Percentiles rank a stretch among this genome's conserved stretches.
phyloP scores from a whole-genome alignment of 1,140 invertebrate species.

The Drosophila insularis region DNA sequence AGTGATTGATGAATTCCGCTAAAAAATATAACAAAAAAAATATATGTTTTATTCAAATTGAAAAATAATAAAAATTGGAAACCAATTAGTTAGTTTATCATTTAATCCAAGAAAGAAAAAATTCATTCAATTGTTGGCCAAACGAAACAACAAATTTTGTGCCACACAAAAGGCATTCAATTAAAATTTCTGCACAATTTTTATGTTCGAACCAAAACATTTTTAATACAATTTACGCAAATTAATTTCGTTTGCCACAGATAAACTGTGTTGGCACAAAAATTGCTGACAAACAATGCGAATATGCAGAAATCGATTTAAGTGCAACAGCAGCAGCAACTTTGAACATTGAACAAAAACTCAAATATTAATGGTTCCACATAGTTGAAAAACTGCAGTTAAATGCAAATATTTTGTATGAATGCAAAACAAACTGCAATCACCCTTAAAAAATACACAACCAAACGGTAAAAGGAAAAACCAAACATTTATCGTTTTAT shows the following conservation, averaged over 20 bases:
- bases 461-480: slow-evolving; percentile 37
- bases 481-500: neutral
- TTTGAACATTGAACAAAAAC: slow-evolving; percentile 35
- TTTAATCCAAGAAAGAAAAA: neutral
- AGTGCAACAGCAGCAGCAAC: slow-evolving; percentile 18
- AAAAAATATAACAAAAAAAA: neutral
- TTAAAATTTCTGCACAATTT: slow-evolving; percentile 70
- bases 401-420: slow-evolving; percentile 64
- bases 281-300: slow-evolving; percentile 52
- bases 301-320: slow-evolving; percentile 21
- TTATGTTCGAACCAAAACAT: slow-evolving; percentile 56
- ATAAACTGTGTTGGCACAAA: slow-evolving; percentile 28
- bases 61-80: slow-evolving; percentile 2
- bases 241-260: slow-evolving; percentile 61
- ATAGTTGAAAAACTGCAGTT: slow-evolving; percentile 47
- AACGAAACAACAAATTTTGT: neutral
- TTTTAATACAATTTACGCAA: slow-evolving; percentile 75
- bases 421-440: slow-evolving; percentile 69
- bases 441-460: slow-evolving; percentile 49
- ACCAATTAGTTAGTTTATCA: slow-evolving; percentile 15
- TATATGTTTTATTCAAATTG: slow-evolving; percentile 1
- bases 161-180: slow-evolving; percentile 72
- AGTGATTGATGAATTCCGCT: neutral
- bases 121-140: neutral
- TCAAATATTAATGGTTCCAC: slow-evolving; percentile 71